phyloP scores from a whole-genome alignment of 2,797 vertebrate species.

The Pogonophryne albipinna region DNA sequence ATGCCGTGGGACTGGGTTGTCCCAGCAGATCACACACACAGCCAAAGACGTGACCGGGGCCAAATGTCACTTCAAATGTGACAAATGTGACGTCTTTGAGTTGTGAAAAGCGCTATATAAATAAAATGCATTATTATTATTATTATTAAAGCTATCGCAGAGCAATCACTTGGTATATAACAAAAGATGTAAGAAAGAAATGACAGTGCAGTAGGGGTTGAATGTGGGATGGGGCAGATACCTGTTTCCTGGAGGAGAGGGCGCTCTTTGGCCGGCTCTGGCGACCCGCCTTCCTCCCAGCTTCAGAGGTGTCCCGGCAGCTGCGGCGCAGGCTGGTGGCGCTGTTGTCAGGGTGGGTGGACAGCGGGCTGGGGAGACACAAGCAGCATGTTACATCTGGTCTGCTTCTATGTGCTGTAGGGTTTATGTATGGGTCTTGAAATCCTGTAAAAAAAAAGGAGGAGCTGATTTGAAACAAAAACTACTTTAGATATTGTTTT shows the following conservation, averaged over 20 bases:
- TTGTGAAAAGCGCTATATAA: no score
- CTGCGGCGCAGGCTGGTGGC: constrained; percentile 75
- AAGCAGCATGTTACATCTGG: not conserved
- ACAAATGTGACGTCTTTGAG: no score
- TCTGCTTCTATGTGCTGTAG: not conserved
- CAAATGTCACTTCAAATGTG: constrained; percentile 33
- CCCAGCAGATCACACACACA: constrained; percentile 11
- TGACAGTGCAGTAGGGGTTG: constrained; percentile 2
- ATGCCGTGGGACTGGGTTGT: no score
- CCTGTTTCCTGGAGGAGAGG: constrained; percentile 89
- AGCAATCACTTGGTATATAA: constrained; percentile 33
- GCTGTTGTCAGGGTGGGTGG: constrained; percentile 70
- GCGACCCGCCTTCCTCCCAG: constrained; percentile 59
- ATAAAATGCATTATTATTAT: no score
- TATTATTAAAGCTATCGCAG: constrained; percentile 18
- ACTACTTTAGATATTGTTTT: no score
- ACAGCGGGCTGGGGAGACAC: constrained; percentile 71
- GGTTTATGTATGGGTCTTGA: not conserved
- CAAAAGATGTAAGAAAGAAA: constrained; percentile 5
- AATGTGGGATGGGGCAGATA: constrained; percentile 50
- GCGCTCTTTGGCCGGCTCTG: constrained; percentile 73
- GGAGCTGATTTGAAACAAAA: not conserved
- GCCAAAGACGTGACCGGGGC: constrained; percentile 3
- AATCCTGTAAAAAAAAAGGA: not conserved
- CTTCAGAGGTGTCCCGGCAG: constrained; percentile 67